Evolutionary conservation across 2,113 vertebrate genomes (phyloP), one percentile per base, ranked within the genome.

Genomic region (Trochalopteron elliotii): DNA sequence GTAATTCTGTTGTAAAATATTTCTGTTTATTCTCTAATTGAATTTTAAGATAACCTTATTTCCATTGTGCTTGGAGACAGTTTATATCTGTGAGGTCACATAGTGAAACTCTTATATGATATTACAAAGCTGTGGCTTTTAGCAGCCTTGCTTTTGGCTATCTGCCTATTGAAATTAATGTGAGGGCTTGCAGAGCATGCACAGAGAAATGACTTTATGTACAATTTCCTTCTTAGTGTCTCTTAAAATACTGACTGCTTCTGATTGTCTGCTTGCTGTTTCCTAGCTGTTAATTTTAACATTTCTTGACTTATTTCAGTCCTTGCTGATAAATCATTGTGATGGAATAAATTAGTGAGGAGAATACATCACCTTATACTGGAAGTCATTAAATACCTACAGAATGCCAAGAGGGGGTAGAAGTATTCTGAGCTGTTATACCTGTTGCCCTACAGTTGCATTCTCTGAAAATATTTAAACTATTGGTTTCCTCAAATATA

Each of bases 261-360:
- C 65, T 10, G 5, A 31, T 31, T 81, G 60, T 88, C 75, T 93
- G 50, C 68, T 79, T 92, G 35, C 42, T 68, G 40, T 92, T 94
- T 93, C 69, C 60, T 77, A 79, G n/a, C 53, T 74, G 86, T 93
- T 94, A 56, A 74, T 75, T 84, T 77, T 93, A 83, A 76, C 37
- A 35, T 89, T 72, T 87, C 57, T 90, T 87, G 61, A 79, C 57
- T 27, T 90, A 79, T 37, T 93, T 89, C 42, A 70, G 35, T 81
- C 55, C 42, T 89, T 83, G 56, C 19, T 35, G 24, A 31, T 85
- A 64, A 94, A 57, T 94, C 49, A 19, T 68, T 76, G 33, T 79
- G 87, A 49, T 77, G 52, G 61, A 75, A 11, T 92, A 61, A 88
- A 50, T 33, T 37, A 52, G 45, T 56, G 28, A 93, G 33, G 35